Conservation (phyloP, 1,140 invertebrate genomes). For the Lithobius niger region DNA sequence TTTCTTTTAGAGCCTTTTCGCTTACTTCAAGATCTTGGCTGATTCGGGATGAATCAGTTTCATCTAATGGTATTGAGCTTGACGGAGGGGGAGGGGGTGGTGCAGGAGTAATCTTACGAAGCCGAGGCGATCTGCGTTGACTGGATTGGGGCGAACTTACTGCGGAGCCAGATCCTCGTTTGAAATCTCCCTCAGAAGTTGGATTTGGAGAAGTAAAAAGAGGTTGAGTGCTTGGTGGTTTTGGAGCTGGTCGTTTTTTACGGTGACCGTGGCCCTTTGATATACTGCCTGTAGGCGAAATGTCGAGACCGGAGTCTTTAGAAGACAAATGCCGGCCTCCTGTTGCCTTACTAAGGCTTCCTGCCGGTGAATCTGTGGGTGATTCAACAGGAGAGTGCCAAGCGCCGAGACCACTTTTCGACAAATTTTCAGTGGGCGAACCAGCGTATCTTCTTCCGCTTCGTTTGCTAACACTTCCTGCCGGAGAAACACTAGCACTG, state of each 20-base stretch:
- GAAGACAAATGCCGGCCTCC: not conserved
- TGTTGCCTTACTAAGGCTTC: not conserved
- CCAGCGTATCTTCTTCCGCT: not conserved
- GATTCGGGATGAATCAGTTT: no score
- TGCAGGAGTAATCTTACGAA: not conserved
- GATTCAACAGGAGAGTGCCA: no score
- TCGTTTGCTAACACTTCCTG: not conserved
- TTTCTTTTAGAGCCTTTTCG: conserved; percentile 16
- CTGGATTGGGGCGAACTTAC: no score
- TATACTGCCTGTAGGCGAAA: not conserved
- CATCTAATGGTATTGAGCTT: no score
- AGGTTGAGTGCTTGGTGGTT: no score
- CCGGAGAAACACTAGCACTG: not conserved
- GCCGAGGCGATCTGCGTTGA: not conserved
- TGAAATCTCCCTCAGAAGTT: no score
- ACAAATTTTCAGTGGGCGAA: no score
- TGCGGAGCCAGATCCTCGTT: no score
- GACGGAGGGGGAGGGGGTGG: not conserved
- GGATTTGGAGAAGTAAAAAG: not conserved
- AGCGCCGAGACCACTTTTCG: no score
- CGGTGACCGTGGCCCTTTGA: not conserved
- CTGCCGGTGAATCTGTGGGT: not conserved
- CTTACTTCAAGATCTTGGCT: not conserved
- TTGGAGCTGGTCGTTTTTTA: conserved; percentile 7
- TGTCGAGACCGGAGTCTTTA: conserved; percentile 1